These are phyloP conservation scores for Phycodurus eques DNA, from an alignment of 2,113 vertebrate genomes.

Conservation along the genomic window DNA sequence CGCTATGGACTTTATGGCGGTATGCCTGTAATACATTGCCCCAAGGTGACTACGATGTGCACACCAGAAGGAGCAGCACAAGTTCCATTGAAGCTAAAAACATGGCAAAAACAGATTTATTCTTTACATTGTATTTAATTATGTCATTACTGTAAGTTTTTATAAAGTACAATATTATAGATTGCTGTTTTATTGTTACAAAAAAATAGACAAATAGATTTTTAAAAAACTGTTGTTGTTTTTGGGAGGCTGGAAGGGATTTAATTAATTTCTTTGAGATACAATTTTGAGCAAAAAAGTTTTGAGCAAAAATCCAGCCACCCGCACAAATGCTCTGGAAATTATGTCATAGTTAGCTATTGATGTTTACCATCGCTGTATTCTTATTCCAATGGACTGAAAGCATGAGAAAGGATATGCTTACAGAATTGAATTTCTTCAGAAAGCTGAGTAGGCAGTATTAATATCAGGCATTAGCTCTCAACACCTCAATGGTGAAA, in stretches of 20 bases:
- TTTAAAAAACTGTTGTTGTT: not conserved
- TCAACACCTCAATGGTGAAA: conserved; percentile 49
- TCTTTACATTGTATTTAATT: not conserved
- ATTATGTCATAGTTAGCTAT: not conserved
- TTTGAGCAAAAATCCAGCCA: conserved; percentile 15
- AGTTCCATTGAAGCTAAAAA: not conserved
- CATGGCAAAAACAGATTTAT: not conserved
- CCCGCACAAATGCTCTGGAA: not conserved
- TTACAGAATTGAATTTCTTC: conserved; percentile 11
- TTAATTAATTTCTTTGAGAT: too few species aligned
- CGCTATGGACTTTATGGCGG: not conserved
- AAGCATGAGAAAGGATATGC: conserved; percentile 1
- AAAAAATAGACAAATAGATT: too few species aligned
- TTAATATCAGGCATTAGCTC: conserved; percentile 46
- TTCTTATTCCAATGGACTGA: not conserved
- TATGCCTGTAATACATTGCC: not conserved
- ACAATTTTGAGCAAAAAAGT: too few species aligned
- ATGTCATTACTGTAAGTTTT: too few species aligned
- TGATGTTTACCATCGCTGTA: not conserved
- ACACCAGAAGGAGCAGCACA: not conserved
- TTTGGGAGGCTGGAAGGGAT: too few species aligned
- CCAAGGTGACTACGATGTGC: not conserved
- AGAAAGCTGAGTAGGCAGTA: conserved; percentile 34
- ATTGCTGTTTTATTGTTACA: not conserved
- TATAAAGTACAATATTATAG: too few species aligned